Evolutionary conservation across 2,888 invertebrate species (phyloP).

Genomic region (Danaus chrysippus): DNA sequence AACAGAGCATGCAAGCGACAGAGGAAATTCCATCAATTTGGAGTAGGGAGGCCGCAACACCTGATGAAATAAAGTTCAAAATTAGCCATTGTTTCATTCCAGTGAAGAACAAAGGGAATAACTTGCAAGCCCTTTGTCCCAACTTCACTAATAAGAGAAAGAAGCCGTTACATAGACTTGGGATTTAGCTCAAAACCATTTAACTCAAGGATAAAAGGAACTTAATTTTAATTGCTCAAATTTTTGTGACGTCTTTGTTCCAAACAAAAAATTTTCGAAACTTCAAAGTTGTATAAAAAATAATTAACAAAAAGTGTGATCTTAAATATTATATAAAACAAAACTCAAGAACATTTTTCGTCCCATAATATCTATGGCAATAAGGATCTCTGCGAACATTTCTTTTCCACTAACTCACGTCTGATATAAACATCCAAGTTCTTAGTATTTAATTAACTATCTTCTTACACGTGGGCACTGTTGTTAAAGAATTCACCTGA

Average conservation of each 20-base stretch:
- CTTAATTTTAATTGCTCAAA: constrained; percentile 4
- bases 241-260: not conserved
- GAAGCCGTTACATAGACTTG: constrained; percentile 26
- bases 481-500: constrained; percentile 56
- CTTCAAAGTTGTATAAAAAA: no score
- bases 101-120: constrained; percentile 33
- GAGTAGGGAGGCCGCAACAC: constrained; percentile 31
- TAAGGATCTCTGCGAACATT: not conserved
- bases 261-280: not conserved
- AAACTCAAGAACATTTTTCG: not conserved
- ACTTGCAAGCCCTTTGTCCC: constrained; percentile 61
- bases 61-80: constrained; percentile 39
- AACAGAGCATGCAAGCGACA: constrained; percentile 9
- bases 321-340: not conserved
- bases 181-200: constrained; percentile 13
- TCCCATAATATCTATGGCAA: not conserved
- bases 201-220: constrained; percentile 9
- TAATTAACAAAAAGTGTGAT: not conserved
- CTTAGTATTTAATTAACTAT: constrained; percentile 69
- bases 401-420: not conserved
- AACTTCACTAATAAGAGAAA: constrained; percentile 36
- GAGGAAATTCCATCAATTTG: constrained; percentile 24
- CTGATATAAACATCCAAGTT: constrained; percentile 53
- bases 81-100: constrained; percentile 19
- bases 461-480: constrained; percentile 45